phyloP scores from a whole-genome alignment of 2,113 vertebrate genomes.

The Anhinga anhinga region DNA sequence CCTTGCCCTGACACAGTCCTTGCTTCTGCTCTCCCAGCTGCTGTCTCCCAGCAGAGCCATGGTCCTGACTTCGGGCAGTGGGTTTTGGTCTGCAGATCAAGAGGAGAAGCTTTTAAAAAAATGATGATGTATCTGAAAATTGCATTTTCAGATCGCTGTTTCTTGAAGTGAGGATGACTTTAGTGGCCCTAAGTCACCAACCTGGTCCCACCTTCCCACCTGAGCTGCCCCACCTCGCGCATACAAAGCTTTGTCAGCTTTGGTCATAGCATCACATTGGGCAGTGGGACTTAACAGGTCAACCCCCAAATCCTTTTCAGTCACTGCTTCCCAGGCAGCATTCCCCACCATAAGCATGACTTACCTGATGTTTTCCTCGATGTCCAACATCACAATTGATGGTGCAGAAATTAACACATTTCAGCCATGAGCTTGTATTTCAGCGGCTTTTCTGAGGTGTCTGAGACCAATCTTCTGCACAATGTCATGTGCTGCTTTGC shows the following conservation, averaged over 20 bases:
- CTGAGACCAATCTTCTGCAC: not conserved
- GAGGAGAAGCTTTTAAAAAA: not conserved
- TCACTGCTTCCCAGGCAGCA: not conserved
- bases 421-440: not conserved
- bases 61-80: not conserved
- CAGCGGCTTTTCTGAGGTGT: not conserved
- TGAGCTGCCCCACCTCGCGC: not conserved
- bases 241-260: not conserved
- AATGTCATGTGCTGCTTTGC: not conserved
- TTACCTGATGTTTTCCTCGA: not conserved
- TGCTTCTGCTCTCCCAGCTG: not conserved
- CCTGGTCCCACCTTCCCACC: not conserved
- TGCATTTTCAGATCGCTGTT: not conserved
- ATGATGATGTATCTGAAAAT: accelerated
- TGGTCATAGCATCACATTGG: not conserved
- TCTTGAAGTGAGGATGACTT: not conserved
- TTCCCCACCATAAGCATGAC: not conserved
- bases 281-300: not conserved
- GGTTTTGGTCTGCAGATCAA: not conserved
- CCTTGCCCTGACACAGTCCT: not conserved
- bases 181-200: not conserved
- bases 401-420: not conserved
- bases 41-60: not conserved
- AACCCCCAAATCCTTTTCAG: not conserved
- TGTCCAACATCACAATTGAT: not conserved